Conservation (phyloP, 2,888 invertebrate species). For the Ectobius pallidus region DNA sequence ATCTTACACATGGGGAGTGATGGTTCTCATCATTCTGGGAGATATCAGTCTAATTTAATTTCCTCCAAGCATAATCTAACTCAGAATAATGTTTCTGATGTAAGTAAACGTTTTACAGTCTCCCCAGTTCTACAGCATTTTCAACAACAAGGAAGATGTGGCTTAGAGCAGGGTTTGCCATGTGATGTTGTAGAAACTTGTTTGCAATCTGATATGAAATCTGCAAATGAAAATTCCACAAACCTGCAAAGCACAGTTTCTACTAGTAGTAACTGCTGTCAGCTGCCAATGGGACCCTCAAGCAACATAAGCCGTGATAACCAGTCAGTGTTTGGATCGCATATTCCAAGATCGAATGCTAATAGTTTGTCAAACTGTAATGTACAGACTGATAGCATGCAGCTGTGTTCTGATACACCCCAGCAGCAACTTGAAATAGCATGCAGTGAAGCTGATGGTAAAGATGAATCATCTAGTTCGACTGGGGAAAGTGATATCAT, state of each 20-base stretch:
- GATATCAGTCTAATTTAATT: conserved; percentile 12
- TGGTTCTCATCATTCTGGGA: conserved; percentile 13
- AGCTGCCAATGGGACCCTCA: neutral
- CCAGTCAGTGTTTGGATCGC: neutral
- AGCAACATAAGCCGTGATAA: neutral
- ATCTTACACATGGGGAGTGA: conserved; percentile 35
- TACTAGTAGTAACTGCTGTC: conserved; percentile 11
- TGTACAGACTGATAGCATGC: neutral
- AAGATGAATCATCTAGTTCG: conserved; percentile 37
- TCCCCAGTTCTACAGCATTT: conserved; percentile 31
- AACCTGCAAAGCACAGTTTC: neutral
- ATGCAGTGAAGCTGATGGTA: conserved; percentile 17
- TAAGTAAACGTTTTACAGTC: conserved; percentile 5
- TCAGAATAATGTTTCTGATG: conserved; percentile 14
- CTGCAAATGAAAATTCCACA: neutral
- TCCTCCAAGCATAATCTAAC: conserved; percentile 23
- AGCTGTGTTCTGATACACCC: neutral
- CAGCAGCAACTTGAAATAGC: neutral
- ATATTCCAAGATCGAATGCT: neutral
- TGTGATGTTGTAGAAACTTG: conserved; percentile 36
- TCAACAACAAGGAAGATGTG: conserved; percentile 22
- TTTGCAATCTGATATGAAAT: conserved; percentile 25
- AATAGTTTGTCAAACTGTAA: conserved; percentile 12
- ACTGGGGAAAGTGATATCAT: conserved; percentile 43
- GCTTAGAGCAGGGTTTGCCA: conserved; percentile 20